A percentile compares a stretch with the other conserved stretches of the same genome.
Conservation (phyloP, 2,797 vertebrate species). For the Pipistrellus kuhlii region DNA sequence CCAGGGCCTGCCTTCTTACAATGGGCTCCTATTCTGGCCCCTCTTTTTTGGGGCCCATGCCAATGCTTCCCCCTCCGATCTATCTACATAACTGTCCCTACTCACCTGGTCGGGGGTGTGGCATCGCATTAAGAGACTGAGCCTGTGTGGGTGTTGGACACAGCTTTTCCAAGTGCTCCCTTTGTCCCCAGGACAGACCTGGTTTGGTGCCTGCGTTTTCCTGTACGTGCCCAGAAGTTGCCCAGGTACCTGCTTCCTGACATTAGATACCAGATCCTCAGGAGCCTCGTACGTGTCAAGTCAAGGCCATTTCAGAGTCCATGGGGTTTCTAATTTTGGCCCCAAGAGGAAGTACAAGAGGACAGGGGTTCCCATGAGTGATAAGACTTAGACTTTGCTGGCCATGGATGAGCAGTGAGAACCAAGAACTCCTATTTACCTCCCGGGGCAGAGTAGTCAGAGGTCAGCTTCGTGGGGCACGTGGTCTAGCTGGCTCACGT, state of each 20-base stretch:
- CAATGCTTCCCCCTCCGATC: background rate
- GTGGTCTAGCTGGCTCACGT: background rate
- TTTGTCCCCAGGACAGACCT: background rate
- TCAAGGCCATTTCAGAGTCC: background rate
- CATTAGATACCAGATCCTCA: background rate
- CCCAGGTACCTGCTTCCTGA: background rate
- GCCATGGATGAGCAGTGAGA: fast-evolving
- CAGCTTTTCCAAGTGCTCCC: background rate
- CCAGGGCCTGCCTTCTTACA: background rate
- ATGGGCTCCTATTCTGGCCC: background rate
- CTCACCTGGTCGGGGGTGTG: background rate
- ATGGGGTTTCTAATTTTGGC: background rate
- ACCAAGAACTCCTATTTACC: background rate
- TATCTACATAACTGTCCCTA: too few relatives aligned
- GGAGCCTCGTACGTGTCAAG: background rate
- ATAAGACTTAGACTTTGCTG: background rate
- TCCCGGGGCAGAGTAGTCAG: background rate
- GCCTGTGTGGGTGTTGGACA: background rate
- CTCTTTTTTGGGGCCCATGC: background rate
- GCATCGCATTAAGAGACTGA: background rate
- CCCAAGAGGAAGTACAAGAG: background rate
- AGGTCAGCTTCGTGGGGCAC: background rate
- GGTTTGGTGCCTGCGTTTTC: background rate
- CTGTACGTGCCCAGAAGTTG: background rate
- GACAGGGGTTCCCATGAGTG: fast-evolving